phyloP scores from a whole-genome alignment of 2,113 vertebrate genomes.

The Peromyscus maniculatus region DNA sequence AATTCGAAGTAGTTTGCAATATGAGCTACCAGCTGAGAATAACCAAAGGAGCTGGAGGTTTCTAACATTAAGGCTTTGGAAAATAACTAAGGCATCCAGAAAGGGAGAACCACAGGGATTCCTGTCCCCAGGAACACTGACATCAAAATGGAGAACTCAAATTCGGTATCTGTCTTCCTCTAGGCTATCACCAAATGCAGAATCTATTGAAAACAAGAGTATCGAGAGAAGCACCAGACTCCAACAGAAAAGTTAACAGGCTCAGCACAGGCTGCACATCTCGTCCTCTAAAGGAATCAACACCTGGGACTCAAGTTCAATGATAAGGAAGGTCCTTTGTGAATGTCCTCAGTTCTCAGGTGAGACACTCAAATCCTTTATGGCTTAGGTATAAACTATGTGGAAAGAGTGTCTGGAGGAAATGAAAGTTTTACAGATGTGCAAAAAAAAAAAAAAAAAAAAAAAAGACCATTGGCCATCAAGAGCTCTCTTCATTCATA shows the following conservation, averaged over 20 bases:
- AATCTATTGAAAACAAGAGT: background rate
- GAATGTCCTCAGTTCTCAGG: background rate
- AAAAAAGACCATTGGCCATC: background rate
- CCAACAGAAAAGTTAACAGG: background rate
- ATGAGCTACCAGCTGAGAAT: background rate
- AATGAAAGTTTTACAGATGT: background rate
- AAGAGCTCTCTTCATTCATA: background rate
- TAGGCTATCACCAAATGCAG: background rate
- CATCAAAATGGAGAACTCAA: background rate
- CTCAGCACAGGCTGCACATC: background rate
- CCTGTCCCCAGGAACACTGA: background rate
- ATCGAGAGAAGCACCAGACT: background rate
- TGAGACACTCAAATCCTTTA: background rate
- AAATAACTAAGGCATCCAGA: conserved; percentile 13
- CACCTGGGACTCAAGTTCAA: background rate
- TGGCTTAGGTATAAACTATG: background rate
- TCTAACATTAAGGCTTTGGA: background rate
- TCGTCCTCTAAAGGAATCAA: background rate
- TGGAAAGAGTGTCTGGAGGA: background rate
- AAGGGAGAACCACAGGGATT: background rate
- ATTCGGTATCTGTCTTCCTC: background rate
- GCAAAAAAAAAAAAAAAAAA: background rate
- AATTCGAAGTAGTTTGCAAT: conserved; percentile 3
- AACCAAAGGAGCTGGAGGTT: background rate
- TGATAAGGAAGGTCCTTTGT: background rate